Conservation (phyloP, 2,113 vertebrate species). For the Pleuronectes platessa region DNA sequence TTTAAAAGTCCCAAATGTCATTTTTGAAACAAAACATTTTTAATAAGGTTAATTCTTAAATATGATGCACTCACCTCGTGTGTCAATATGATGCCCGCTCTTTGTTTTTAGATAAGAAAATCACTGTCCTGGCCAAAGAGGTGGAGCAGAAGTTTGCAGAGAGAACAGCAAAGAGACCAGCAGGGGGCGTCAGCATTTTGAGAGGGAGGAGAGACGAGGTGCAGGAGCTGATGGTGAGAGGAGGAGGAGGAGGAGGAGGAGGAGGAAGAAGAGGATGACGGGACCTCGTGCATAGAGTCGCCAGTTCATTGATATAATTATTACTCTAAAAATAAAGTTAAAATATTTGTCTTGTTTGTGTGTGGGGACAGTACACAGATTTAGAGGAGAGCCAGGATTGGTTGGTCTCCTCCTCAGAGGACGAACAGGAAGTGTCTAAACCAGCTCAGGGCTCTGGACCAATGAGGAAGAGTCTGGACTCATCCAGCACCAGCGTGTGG, state of each 20-base stretch:
- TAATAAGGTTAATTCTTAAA: too few relatives aligned
- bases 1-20: too few relatives aligned
- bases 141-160: slow-evolving; percentile 82
- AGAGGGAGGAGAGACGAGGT: slow-evolving; percentile 81
- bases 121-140: slow-evolving; percentile 81
- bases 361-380: slow-evolving; percentile 65
- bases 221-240: slow-evolving; percentile 86
- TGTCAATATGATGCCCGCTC: neutral
- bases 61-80: too few relatives aligned
- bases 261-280: neutral
- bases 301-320: too few relatives aligned
- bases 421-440: slow-evolving; percentile 73
- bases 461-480: slow-evolving; percentile 81
- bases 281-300: too few relatives aligned
- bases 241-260: neutral
- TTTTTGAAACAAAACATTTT: too few relatives aligned
- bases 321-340: neutral
- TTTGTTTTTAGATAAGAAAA: slow-evolving; percentile 75
- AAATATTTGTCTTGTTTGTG: neutral
- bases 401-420: slow-evolving; percentile 88
- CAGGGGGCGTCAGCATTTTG: slow-evolving; percentile 80
- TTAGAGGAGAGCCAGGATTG: slow-evolving; percentile 87
- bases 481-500: slow-evolving; percentile 85
- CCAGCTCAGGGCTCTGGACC: slow-evolving; percentile 60
- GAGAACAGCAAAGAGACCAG: slow-evolving; percentile 75